phyloP scores from a whole-genome alignment of 2,797 vertebrate genomes.

The Allobates femoralis region DNA sequence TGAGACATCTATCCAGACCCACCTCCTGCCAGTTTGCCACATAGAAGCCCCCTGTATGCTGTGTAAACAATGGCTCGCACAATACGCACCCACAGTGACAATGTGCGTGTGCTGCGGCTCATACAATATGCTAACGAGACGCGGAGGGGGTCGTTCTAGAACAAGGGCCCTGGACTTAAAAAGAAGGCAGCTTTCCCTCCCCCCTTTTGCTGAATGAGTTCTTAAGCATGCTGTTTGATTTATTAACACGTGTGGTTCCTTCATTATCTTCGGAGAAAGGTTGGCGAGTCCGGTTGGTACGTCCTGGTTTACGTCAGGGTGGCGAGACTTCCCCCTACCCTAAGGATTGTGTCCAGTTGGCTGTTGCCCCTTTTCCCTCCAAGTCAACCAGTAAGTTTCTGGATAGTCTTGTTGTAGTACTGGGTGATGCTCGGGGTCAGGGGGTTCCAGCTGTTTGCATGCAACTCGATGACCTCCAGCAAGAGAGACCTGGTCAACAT shows the following conservation, averaged over 20 bases:
- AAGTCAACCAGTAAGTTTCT: slow-evolving; percentile 91
- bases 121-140: slow-evolving; percentile 64
- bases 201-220: slow-evolving; percentile 66
- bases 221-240: slow-evolving; percentile 70
- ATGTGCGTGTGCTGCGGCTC: slow-evolving; percentile 52
- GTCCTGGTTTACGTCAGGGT: slow-evolving; percentile 68
- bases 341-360: slow-evolving; percentile 64
- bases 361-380: slow-evolving; percentile 62
- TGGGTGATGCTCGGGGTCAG: slow-evolving; percentile 93
- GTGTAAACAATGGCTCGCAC: slow-evolving; percentile 70
- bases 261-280: slow-evolving; percentile 72
- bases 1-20: slow-evolving; percentile 87
- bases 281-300: slow-evolving; percentile 36
- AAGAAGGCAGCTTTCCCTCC: slow-evolving; percentile 72
- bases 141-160: slow-evolving; percentile 60
- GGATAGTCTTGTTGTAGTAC: slow-evolving; percentile 99
- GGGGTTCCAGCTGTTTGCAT: slow-evolving; percentile 95
- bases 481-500: slow-evolving; percentile 94
- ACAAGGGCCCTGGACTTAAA: slow-evolving; percentile 61
- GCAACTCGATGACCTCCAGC: slow-evolving; percentile 98
- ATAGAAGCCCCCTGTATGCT: slow-evolving; percentile 68
- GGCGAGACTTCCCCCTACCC: slow-evolving; percentile 64
- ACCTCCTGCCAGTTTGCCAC: slow-evolving; percentile 80
- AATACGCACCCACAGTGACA: slow-evolving; percentile 78
- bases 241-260: slow-evolving; percentile 59